A percentile compares a stretch with the other conserved stretches of the same genome.
phyloP scores from a whole-genome alignment of 2,113 vertebrate species.

The Vulpes ferrilata region DNA sequence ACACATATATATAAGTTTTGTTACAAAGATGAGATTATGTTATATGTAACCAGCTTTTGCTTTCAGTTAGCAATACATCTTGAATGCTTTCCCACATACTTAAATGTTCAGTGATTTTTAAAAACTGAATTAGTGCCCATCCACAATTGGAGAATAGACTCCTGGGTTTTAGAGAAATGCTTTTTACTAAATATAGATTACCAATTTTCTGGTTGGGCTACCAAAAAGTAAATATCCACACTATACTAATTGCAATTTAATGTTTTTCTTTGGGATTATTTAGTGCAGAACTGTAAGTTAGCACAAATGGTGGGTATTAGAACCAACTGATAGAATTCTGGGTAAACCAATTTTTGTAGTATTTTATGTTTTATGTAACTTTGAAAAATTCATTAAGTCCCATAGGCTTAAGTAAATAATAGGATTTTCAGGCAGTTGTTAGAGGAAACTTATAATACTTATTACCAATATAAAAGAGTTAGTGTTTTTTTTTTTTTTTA shows the following conservation, averaged over 20 bases:
- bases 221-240: background rate
- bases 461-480: background rate
- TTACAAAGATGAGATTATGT: background rate
- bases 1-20: background rate
- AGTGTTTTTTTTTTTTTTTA: background rate
- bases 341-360: background rate
- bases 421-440: background rate
- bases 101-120: background rate
- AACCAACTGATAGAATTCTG: background rate
- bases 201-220: background rate
- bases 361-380: background rate
- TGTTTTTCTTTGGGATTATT: background rate
- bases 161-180: background rate
- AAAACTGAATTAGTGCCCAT: background rate
- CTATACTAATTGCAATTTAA: background rate
- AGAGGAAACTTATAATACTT: background rate
- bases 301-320: background rate
- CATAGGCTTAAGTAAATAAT: background rate
- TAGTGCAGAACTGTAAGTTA: background rate
- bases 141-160: background rate
- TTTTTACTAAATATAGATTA: background rate
- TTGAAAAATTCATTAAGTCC: background rate
- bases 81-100: background rate
- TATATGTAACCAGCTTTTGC: background rate
- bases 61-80: background rate